Evolutionary conservation across 2,888 invertebrate genomes (phyloP).

Genomic region (Seira musarum): DNA sequence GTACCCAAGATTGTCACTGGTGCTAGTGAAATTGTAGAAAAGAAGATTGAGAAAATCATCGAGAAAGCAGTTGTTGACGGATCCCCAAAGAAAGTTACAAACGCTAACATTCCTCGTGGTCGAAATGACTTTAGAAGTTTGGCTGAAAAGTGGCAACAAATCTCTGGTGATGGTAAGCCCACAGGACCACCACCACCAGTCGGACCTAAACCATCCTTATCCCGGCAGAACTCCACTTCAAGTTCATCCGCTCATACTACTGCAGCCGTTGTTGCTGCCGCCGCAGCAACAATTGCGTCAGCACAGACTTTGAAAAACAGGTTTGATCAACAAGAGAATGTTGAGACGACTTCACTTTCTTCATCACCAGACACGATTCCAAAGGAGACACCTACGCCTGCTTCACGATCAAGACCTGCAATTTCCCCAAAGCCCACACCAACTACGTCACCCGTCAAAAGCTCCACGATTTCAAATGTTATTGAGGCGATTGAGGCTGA

Average conservation of each 20-base stretch:
- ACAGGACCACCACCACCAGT: conserved; percentile 48
- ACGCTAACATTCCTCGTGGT: conserved; percentile 64
- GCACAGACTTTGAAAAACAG: conserved; percentile 24
- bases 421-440: conserved; percentile 50
- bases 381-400: conserved; percentile 18
- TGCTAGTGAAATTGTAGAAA: conserved; percentile 66
- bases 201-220: conserved; percentile 55
- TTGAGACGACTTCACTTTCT: conserved; percentile 15
- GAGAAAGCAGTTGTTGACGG: conserved; percentile 59
- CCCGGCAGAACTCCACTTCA: conserved; percentile 54
- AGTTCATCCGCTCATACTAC: conserved; percentile 27
- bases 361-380: conserved; percentile 24
- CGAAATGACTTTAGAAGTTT: conserved; percentile 71
- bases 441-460: conserved; percentile 38
- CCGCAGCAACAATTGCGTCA: conserved; percentile 20
- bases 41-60: conserved; percentile 68
- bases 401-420: conserved; percentile 24
- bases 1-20: conserved; percentile 63
- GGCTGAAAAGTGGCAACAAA: conserved; percentile 72
- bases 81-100: conserved; percentile 46
- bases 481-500: conserved; percentile 55
- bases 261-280: conserved; percentile 15
- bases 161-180: conserved; percentile 68
- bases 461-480: conserved; percentile 35
- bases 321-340: conserved; percentile 8